Evolutionary conservation across 2,113 vertebrate species (phyloP), one percentile per base, ranked within the genome.

Genomic region (Notarius quadriscutis): DNA sequence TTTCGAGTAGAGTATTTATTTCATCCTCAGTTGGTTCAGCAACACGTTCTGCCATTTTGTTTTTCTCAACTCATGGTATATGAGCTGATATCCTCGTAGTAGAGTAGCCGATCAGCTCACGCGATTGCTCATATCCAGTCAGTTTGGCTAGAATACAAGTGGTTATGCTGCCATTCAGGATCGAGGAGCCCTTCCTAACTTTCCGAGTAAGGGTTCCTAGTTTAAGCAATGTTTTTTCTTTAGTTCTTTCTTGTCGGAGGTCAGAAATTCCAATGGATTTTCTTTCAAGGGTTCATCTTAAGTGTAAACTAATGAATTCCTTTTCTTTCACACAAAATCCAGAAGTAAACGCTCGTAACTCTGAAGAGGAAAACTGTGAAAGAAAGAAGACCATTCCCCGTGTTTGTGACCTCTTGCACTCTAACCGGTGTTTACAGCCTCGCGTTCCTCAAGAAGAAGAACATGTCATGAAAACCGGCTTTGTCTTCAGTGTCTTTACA

Each of bases 301-400:
- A 48, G 14, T 75, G 15, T 48, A 17, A 78, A 63, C 53, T 63
- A 22, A 78, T 69, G 3, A 82, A 4, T 20, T 57, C 2, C 25
- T 25, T 71, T 84, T 72, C 27, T 84, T 72, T 84, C 14, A 11
- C 63, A 34, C 11, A 4, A 86, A 55, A 55, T 86, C 84, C 48
- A 86, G 74, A 86, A 34, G 22, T n/a, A 65, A 79, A 22, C 22
- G 15, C 20, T 63, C 41, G 8, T 22, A 20, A 79, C 8, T 27
- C 34, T 25, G 41, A 79, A 79, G 60, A 67, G 72, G 84, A 78
- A 55, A 53, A 55, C 30, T 9, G 7, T 62, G 11, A 25, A 18
- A 30, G 71, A 17, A n/a, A 25, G 84, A 62, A 17, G 22, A 30
- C 9, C 2, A 14, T 27, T 55, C 51, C 22, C 18, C 5, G 34